phyloP scores from a whole-genome alignment of 2,797 vertebrate species.

The Pipistrellus nathusii region DNA sequence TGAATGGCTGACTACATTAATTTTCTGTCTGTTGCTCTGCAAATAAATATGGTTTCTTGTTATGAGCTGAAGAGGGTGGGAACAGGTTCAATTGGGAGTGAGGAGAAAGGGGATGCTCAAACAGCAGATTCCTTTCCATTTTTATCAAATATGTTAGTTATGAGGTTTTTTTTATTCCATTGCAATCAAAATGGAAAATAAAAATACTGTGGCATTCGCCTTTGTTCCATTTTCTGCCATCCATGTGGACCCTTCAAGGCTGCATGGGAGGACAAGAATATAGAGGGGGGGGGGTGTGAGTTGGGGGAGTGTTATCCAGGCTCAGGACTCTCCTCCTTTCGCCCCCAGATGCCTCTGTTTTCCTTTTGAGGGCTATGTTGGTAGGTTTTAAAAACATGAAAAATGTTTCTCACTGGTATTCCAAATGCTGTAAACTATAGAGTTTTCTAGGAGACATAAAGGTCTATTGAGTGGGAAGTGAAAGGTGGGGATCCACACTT shows the following conservation, averaged over 20 bases:
- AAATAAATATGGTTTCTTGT: slow-evolving; percentile 53
- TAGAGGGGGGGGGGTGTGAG: too few relatives aligned
- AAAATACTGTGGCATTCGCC: background rate
- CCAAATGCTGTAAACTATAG: slow-evolving; percentile 2
- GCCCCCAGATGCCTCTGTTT: background rate
- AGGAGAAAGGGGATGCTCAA: background rate
- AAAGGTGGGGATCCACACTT: background rate
- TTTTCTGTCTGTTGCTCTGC: slow-evolving; percentile 60
- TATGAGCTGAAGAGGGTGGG: slow-evolving; percentile 41
- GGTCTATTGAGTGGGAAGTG: background rate
- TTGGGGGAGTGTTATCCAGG: rapidly evolving
- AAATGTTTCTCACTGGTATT: background rate
- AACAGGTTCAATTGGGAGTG: background rate
- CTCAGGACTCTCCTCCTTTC: background rate
- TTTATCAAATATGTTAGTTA: background rate
- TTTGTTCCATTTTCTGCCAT: background rate
- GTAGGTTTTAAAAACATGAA: background rate
- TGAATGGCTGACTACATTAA: slow-evolving; percentile 59
- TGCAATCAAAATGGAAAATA: slow-evolving; percentile 3
- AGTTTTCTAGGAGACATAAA: background rate
- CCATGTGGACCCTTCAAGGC: background rate
- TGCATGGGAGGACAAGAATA: rapidly evolving
- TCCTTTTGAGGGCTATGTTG: background rate
- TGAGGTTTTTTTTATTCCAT: background rate
- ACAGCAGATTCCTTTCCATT: background rate